These are phyloP conservation scores for Goniozus legneri DNA, from an alignment of 1,140 invertebrate species.

Conservation along the genomic window DNA sequence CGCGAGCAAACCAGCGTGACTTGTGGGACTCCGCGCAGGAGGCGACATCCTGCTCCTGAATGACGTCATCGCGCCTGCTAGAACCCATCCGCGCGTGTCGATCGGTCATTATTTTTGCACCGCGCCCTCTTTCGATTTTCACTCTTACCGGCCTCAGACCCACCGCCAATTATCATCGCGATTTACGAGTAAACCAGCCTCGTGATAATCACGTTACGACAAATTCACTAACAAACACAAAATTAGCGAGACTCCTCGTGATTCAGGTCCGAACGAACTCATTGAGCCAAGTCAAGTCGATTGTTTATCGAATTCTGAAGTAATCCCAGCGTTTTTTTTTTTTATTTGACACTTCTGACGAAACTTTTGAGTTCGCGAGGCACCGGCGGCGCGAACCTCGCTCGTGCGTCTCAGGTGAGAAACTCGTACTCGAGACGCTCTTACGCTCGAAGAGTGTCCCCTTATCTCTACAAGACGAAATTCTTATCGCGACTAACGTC, in stretches of 20 bases:
- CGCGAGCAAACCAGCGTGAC: conserved; percentile 2
- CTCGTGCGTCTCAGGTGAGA: conserved; percentile 22
- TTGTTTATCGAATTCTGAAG: too few relatives aligned
- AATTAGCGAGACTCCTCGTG: too few relatives aligned
- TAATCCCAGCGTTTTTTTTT: too few relatives aligned
- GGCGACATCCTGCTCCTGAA: conserved; percentile 11
- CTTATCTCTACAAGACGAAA: conserved; percentile 21
- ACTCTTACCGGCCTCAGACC: too few relatives aligned
- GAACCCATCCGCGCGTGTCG: conserved; percentile 5
- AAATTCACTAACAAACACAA: too few relatives aligned
- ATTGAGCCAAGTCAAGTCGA: too few relatives aligned
- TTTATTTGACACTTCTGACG: too few relatives aligned
- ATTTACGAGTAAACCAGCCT: too few relatives aligned
- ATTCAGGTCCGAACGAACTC: too few relatives aligned
- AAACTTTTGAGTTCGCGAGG: conserved; percentile 12
- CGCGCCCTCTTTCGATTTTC: too few relatives aligned
- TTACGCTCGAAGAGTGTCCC: conserved; percentile 7
- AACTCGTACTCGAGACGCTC: conserved; percentile 3
- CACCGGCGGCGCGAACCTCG: conserved; percentile 23
- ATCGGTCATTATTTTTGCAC: background rate
- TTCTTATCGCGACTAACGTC: conserved; percentile 23
- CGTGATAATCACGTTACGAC: too few relatives aligned
- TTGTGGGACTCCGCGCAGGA: conserved; percentile 7
- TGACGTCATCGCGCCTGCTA: background rate
- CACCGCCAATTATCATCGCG: too few relatives aligned